Percentiles rank a stretch among this genome's conserved stretches.
phyloP scores from a whole-genome alignment of 2,113 vertebrate genomes.

The Sarotherodon lohbergeri region DNA sequence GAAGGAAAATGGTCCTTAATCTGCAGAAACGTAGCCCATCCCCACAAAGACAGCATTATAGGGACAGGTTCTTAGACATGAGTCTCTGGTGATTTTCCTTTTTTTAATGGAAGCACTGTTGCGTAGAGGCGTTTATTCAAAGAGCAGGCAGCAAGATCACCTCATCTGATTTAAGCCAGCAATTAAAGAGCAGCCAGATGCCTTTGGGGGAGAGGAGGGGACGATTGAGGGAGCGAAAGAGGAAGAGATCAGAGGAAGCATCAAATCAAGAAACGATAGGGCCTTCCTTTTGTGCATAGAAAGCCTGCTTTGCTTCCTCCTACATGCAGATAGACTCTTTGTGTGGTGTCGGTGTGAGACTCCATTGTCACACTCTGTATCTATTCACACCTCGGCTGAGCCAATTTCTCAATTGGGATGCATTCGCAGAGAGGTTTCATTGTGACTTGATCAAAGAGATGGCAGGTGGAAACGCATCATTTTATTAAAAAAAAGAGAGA shows the following conservation, averaged over 20 bases:
- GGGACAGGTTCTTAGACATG: neutral
- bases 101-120: slow-evolving; percentile 16
- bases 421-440: neutral
- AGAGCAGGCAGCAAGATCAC: slow-evolving; percentile 1
- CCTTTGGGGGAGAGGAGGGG: neutral
- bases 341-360: neutral
- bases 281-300: neutral
- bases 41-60: neutral
- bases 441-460: slow-evolving; percentile 15
- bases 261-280: neutral
- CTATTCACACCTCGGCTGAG: neutral
- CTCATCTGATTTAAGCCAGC: slow-evolving; percentile 26
- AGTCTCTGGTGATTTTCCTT: neutral
- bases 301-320: neutral
- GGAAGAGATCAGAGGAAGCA: neutral
- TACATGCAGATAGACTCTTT: neutral
- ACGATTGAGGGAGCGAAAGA: neutral
- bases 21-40: neutral
- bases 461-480: neutral
- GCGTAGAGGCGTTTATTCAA: slow-evolving; percentile 11
- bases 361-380: neutral
- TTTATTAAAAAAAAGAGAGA: neutral
- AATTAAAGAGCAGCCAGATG: slow-evolving; percentile 16
- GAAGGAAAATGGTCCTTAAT: neutral
- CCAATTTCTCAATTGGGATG: neutral